These are phyloP conservation scores for Rhea americana DNA, from an alignment of 2,113 vertebrate genomes.

Conservation along the genomic window DNA sequence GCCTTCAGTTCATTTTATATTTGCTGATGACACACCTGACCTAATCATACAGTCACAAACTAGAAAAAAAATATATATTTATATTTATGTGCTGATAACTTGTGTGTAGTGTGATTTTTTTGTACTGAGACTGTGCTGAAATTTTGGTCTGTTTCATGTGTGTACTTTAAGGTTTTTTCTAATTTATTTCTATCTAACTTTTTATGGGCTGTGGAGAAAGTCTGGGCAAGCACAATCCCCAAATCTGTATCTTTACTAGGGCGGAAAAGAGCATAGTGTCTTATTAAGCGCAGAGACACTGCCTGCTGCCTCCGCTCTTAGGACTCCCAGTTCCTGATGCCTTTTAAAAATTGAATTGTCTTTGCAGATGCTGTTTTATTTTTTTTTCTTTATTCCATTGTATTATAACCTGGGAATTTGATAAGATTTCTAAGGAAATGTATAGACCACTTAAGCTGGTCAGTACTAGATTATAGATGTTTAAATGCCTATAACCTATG, in stretches of 20 bases:
- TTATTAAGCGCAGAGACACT: background rate
- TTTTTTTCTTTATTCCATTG: background rate
- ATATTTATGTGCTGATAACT: background rate
- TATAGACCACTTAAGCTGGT: background rate
- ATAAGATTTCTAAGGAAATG: background rate
- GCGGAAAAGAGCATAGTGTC: constrained; percentile 27
- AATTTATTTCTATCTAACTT: background rate
- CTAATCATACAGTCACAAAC: background rate
- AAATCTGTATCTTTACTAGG: background rate
- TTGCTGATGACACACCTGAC: background rate
- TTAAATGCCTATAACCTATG: background rate
- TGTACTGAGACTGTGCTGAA: background rate
- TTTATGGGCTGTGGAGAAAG: background rate
- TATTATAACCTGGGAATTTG: background rate
- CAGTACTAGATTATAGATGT: background rate
- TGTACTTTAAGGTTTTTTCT: background rate
- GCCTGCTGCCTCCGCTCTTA: background rate
- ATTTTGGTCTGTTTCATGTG: background rate
- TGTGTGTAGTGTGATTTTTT: background rate
- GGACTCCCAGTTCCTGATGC: background rate
- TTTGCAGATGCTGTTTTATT: background rate
- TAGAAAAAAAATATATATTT: background rate
- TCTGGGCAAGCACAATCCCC: background rate
- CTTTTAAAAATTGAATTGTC: background rate
- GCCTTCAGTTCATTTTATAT: background rate